phyloP scores from a whole-genome alignment of 2,113 vertebrate species.

The Eurypyga helias region DNA sequence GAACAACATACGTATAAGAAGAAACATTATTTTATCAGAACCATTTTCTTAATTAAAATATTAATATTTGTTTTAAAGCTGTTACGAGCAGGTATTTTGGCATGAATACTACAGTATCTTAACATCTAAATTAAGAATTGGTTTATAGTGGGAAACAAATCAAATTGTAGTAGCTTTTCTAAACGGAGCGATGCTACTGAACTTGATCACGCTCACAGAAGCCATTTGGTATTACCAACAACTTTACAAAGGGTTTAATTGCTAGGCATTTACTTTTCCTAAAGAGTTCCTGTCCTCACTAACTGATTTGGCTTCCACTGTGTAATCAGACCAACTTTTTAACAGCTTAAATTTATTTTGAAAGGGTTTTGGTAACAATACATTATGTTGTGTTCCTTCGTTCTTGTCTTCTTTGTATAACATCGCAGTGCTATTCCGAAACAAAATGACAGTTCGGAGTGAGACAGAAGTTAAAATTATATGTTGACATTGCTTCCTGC shows the following conservation, averaged over 20 bases:
- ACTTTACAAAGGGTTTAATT: neutral
- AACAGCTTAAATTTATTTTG: neutral
- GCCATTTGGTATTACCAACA: neutral
- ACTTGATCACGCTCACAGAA: neutral
- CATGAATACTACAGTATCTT: neutral
- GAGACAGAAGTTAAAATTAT: constrained; percentile 69
- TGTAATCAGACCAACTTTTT: neutral
- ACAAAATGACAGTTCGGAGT: constrained; percentile 51
- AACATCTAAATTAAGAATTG: neutral
- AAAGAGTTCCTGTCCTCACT: neutral
- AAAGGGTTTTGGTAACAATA: constrained; percentile 22
- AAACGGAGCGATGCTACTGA: neutral
- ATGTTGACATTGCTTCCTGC: constrained; percentile 60
- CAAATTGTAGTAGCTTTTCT: neutral
- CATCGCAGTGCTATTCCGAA: constrained; percentile 22
- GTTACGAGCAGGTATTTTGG: neutral
- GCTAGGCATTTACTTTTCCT: neutral
- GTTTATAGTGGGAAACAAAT: neutral
- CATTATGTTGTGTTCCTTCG: neutral
- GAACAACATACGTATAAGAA: neutral
- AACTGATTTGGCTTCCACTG: neutral
- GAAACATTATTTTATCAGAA: neutral
- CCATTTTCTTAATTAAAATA: neutral
- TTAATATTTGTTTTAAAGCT: neutral
- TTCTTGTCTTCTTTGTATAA: neutral